phyloP scores from a whole-genome alignment of 2,888 invertebrate genomes.

The Seira ritae region DNA sequence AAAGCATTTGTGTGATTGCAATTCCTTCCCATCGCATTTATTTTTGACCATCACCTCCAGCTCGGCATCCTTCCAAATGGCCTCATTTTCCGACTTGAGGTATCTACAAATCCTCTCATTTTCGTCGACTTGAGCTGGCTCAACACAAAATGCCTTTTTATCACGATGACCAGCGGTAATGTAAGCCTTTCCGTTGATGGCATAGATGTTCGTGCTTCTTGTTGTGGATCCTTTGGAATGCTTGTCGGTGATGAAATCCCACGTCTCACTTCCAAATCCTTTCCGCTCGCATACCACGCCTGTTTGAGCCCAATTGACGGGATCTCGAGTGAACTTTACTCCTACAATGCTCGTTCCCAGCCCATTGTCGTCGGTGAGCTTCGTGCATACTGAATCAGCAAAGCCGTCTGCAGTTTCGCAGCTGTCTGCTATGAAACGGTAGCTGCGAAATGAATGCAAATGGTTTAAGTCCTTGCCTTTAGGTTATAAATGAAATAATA shows the following conservation, averaged over 20 bases:
- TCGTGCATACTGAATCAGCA: slow-evolving; percentile 66
- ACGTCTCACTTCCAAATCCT: slow-evolving; percentile 35
- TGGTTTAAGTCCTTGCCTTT: not conserved
- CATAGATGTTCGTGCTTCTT: slow-evolving; percentile 51
- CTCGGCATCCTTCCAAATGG: slow-evolving; percentile 45
- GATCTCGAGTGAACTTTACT: slow-evolving; percentile 63
- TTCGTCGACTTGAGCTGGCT: slow-evolving; percentile 41
- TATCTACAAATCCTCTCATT: slow-evolving; percentile 60
- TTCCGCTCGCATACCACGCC: slow-evolving; percentile 53
- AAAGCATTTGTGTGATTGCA: slow-evolving; percentile 51
- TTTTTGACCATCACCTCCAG: slow-evolving; percentile 33
- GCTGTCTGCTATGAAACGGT: slow-evolving; percentile 63
- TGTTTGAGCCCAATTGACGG: slow-evolving; percentile 56
- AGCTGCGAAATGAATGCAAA: slow-evolving; percentile 45
- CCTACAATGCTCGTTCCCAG: slow-evolving; percentile 47
- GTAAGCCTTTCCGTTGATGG: slow-evolving; percentile 56
- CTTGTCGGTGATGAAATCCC: slow-evolving; percentile 52
- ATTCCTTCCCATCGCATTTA: slow-evolving; percentile 42
- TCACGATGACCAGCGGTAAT: slow-evolving; percentile 22
- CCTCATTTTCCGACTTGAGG: slow-evolving; percentile 44
- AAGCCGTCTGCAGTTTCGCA: slow-evolving; percentile 70
- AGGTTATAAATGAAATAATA: not conserved
- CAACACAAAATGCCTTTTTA: slow-evolving; percentile 55
- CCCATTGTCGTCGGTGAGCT: slow-evolving; percentile 51
- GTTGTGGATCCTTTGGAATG: slow-evolving; percentile 42